Percentiles rank a stretch among this genome's conserved stretches.
Evolutionary conservation across 1,140 invertebrate species (phyloP).

Genomic region (Planococcus citri): DNA sequence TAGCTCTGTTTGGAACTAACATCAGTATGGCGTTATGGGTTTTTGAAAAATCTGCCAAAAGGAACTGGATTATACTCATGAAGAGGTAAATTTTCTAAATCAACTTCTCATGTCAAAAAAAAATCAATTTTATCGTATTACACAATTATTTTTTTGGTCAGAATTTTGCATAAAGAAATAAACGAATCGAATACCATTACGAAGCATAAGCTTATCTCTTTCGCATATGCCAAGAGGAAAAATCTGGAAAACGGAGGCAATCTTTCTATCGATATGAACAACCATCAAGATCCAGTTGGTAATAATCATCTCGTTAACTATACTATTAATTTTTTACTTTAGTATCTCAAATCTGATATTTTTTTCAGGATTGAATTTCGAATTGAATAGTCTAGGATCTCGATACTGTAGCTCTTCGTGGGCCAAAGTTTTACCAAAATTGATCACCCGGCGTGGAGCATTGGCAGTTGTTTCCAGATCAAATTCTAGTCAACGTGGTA

Average conservation of each 20-base stretch:
- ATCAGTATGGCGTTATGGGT: constrained; percentile 86
- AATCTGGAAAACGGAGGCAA: constrained; percentile 62
- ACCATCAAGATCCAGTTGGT: constrained; percentile 79
- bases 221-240: constrained; percentile 76
- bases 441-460: constrained; percentile 68
- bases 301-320: too few relatives aligned
- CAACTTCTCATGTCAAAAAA: too few relatives aligned
- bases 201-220: constrained; percentile 81
- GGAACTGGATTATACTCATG: constrained; percentile 71
- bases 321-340: not conserved
- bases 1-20: constrained; percentile 68
- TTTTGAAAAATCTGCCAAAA: constrained; percentile 68
- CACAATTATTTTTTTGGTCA: not conserved
- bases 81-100: constrained; percentile 45
- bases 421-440: constrained; percentile 73
- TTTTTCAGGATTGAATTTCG: constrained; percentile 55
- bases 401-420: constrained; percentile 63
- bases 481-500: constrained; percentile 44
- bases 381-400: constrained; percentile 63
- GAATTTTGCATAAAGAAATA: constrained; percentile 43
- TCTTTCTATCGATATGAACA: constrained; percentile 76
- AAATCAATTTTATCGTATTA: not conserved
- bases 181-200: constrained; percentile 59
- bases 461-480: constrained; percentile 42
- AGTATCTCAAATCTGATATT: too few relatives aligned